Conservation (phyloP, 2,797 vertebrate genomes). For the Molossus molossus region DNA sequence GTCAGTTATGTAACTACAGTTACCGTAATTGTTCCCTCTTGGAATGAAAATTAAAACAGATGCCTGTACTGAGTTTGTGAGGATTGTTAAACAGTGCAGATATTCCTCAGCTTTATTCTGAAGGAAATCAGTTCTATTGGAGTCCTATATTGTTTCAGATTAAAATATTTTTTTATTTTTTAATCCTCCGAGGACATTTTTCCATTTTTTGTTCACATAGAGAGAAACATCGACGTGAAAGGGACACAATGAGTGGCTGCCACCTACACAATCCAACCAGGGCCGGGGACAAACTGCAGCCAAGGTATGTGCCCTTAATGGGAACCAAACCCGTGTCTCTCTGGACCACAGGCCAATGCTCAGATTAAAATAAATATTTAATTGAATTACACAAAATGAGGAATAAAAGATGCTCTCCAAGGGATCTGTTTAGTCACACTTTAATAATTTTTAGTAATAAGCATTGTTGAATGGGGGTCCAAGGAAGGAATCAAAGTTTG, state of each 20-base stretch:
- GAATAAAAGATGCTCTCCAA: slow-evolving; percentile 2
- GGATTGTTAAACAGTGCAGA: not conserved
- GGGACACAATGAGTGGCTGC: no score
- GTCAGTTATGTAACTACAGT: not conserved
- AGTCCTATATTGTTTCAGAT: slow-evolving; percentile 49
- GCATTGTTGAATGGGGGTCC: not conserved
- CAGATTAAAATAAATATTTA: slow-evolving; percentile 63
- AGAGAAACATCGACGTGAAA: no score
- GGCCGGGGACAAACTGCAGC: no score
- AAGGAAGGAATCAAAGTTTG: not conserved
- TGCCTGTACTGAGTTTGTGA: not conserved
- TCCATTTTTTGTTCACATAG: no score
- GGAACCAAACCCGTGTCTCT: no score
- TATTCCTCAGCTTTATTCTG: slow-evolving; percentile 39
- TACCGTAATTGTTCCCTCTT: not conserved
- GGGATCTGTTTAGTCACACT: not conserved
- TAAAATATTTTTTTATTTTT: not conserved
- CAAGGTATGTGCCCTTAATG: no score
- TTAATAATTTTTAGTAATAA: slow-evolving; percentile 1
- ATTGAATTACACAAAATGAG: slow-evolving; percentile 14
- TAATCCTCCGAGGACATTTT: no score
- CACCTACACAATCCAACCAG: no score
- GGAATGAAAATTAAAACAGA: not conserved
- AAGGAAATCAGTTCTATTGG: slow-evolving; percentile 47
- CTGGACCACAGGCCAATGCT: not conserved